Evolutionary conservation across 2,113 vertebrate species (phyloP).

Genomic region (Campylorhamphus procurvoides): DNA sequence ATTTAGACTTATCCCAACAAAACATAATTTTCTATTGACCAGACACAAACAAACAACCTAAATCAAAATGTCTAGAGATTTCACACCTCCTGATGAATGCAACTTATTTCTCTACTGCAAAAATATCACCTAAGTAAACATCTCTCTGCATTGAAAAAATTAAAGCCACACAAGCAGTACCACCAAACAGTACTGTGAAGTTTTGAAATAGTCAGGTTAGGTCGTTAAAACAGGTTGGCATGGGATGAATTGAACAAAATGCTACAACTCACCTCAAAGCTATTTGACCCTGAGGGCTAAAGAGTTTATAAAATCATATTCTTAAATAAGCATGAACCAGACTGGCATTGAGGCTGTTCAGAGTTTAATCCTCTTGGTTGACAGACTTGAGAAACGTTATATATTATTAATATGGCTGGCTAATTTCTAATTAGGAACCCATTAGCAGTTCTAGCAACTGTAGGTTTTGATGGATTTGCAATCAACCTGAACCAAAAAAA

Average conservation of each 20-base stretch:
- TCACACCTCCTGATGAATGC: neutral
- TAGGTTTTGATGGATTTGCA: conserved; percentile 69
- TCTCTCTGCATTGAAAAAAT: neutral
- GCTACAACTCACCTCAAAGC: neutral
- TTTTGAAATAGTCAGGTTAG: neutral
- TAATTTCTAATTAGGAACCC: conserved; percentile 78
- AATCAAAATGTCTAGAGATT: neutral
- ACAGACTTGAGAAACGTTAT: conserved; percentile 54
- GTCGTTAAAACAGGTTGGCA: neutral
- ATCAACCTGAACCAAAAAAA: conserved; percentile 25
- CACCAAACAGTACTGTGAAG: neutral
- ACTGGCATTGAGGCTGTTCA: neutral
- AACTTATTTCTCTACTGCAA: neutral
- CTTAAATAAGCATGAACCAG: conserved; percentile 7
- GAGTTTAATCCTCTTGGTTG: conserved; percentile 15
- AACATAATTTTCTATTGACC: neutral
- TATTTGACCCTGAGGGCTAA: neutral
- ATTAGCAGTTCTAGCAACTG: conserved; percentile 57
- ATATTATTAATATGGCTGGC: conserved; percentile 68
- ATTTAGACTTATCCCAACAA: neutral
- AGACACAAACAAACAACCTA: neutral
- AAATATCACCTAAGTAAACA: neutral
- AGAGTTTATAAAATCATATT: neutral
- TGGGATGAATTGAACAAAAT: neutral
- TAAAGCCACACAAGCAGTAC: neutral